Evolutionary conservation across 2,888 invertebrate genomes (phyloP).

Genomic region (Argynnis bischoffii): DNA sequence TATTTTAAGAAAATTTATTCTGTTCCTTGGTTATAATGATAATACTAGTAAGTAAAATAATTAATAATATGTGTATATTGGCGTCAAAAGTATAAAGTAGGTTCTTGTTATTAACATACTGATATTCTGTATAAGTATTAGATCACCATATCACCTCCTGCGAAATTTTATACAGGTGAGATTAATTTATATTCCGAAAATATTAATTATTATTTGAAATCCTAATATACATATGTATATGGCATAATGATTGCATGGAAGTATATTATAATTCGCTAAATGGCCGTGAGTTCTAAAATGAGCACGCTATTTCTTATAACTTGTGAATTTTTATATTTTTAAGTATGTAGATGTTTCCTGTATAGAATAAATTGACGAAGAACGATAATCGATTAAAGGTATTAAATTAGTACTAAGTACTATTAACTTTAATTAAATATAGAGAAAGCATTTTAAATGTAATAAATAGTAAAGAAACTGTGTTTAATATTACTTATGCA

Average conservation of each 20-base stretch:
- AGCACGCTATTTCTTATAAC: constrained; percentile 19
- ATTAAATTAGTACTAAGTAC: no score
- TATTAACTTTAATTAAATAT: no score
- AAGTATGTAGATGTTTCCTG: neutral
- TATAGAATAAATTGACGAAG: neutral
- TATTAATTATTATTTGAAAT: constrained; percentile 16
- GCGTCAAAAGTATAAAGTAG: no score
- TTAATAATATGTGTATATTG: neutral
- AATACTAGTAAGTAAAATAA: neutral
- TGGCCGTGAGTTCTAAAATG: constrained; percentile 5
- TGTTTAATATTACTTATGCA: neutral
- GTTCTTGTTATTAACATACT: neutral
- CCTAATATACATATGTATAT: constrained; percentile 4
- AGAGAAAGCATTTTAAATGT: no score
- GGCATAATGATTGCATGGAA: constrained; percentile 4
- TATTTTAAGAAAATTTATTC: no score
- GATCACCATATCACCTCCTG: constrained; percentile 15
- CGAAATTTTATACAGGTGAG: constrained; percentile 10
- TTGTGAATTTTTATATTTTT: constrained; percentile 11
- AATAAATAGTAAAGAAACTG: neutral
- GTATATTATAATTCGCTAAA: constrained; percentile 19
- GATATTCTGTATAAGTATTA: constrained; percentile 8
- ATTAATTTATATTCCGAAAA: constrained; percentile 15
- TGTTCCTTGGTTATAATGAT: neutral
- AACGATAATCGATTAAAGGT: no score